A percentile compares a stretch with the other conserved stretches of the same genome.
phyloP scores from a whole-genome alignment of 2,113 vertebrate genomes.

The Quiscalus mexicanus region DNA sequence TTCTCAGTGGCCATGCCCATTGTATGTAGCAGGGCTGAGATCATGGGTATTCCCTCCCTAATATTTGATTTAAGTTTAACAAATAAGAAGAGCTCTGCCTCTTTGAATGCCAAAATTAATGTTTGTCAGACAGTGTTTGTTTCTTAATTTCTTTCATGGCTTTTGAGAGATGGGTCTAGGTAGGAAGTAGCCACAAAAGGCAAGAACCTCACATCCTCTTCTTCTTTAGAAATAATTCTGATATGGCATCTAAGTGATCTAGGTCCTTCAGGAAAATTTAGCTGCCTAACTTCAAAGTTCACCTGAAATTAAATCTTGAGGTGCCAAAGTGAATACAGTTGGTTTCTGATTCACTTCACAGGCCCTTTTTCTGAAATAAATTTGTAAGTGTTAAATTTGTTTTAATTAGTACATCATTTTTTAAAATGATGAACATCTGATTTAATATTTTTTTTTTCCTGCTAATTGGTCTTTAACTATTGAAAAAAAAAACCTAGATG shows the following conservation, averaged over 20 bases:
- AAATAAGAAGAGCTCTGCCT: not conserved
- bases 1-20: fast-evolving
- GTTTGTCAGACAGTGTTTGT: not conserved
- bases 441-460: not conserved
- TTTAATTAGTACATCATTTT: not conserved
- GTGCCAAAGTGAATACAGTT: not conserved
- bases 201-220: not conserved
- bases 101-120: not conserved
- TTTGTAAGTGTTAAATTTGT: not conserved
- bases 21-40: not conserved
- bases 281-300: not conserved
- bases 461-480: not conserved
- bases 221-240: not conserved
- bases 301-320: not conserved
- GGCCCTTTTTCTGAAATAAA: not conserved
- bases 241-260: not conserved
- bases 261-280: not conserved
- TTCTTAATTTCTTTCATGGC: not conserved
- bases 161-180: not conserved
- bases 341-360: not conserved
- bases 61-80: not conserved
- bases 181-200: not conserved
- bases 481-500: not conserved
- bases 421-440: not conserved
- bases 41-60: not conserved